Conservation (phyloP, 2,113 vertebrate genomes). For the Varanus komodoensis region DNA sequence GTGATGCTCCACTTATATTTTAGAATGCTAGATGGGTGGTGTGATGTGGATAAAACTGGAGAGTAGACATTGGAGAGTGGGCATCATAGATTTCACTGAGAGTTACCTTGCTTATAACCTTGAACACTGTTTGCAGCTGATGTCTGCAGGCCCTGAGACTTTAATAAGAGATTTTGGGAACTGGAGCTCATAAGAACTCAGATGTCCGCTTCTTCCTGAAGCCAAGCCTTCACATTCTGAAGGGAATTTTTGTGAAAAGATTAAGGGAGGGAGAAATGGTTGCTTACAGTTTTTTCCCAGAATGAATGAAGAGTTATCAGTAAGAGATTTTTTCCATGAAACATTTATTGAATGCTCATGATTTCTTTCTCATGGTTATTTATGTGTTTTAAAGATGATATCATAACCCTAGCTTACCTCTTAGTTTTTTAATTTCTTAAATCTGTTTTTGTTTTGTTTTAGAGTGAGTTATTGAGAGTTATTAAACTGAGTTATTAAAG, state of each 20-base stretch:
- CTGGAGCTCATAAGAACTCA: not conserved
- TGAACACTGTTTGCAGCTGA: not conserved
- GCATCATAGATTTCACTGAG: not conserved
- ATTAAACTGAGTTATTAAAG: no score
- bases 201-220: not conserved
- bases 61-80: not conserved
- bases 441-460: no score
- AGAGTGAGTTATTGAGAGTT: no score
- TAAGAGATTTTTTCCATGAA: not conserved
- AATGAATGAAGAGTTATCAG: not conserved
- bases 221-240: not conserved
- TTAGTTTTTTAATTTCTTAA: no score
- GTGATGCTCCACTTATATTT: not conserved
- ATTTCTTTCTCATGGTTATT: no score
- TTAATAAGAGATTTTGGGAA: not conserved
- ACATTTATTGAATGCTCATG: not conserved
- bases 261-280: not conserved
- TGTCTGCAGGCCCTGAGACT: not conserved
- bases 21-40: not conserved
- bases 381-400: no score
- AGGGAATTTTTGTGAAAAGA: not conserved
- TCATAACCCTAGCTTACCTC: no score
- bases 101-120: not conserved
- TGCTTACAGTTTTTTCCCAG: not conserved
- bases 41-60: not conserved